phyloP scores from a whole-genome alignment of 64 coral and sea anemone species.

The Actinia equina region DNA sequence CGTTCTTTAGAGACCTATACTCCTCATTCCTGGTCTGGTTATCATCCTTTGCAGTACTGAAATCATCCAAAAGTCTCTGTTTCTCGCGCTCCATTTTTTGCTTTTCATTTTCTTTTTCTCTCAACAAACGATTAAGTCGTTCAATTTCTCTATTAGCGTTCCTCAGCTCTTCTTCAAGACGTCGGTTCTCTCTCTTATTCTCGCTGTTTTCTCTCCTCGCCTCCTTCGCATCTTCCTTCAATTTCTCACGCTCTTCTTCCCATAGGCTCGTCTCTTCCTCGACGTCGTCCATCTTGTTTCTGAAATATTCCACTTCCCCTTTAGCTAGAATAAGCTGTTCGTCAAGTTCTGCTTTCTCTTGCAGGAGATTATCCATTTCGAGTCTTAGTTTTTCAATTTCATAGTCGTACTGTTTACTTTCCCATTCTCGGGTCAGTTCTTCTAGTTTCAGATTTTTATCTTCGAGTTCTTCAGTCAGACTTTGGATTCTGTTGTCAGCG shows the following conservation, averaged over 20 bases:
- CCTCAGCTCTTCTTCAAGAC: conserved; percentile 41
- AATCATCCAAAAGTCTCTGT: conserved; percentile 7
- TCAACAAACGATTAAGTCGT: conserved; percentile 19
- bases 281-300: conserved; percentile 25
- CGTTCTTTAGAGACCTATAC: conserved; percentile 5
- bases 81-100: conserved; percentile 32
- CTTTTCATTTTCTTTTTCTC: conserved; percentile 5
- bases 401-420: conserved; percentile 7
- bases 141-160: conserved; percentile 44
- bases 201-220: background rate
- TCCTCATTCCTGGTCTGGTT: background rate
- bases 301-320: conserved; percentile 64
- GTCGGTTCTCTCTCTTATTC: conserved; percentile 18
- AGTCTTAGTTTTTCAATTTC: conserved; percentile 47
- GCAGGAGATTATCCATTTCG: conserved; percentile 36
- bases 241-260: conserved; percentile 39
- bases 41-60: background rate
- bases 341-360: conserved; percentile 42
- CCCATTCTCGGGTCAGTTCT: conserved; percentile 27
- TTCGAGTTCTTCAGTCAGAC: background rate
- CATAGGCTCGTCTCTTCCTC: conserved; percentile 33
- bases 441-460: conserved; percentile 6
- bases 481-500: conserved; percentile 48
- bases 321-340: conserved; percentile 46
- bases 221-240: conserved; percentile 37